Evolutionary conservation across 2,797 vertebrate species (phyloP).

Genomic region (Sebastes elongatus): DNA sequence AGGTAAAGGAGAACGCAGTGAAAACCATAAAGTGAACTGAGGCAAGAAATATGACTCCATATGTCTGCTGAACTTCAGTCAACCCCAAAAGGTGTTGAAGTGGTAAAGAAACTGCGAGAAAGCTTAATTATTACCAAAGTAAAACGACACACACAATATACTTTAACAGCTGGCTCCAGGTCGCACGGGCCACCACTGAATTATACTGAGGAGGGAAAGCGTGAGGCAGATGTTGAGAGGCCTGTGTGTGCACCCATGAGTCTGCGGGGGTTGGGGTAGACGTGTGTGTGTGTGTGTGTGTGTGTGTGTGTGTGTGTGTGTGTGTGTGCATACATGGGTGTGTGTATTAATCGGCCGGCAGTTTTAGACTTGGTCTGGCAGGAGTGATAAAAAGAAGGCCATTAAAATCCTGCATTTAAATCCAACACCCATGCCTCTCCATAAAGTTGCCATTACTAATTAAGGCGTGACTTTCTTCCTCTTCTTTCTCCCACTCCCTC

Average conservation of each 20-base stretch:
- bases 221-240: conserved; percentile 39
- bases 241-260: background rate
- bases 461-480: conserved; percentile 63
- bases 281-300: background rate
- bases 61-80: conserved; percentile 25
- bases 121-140: conserved; percentile 33
- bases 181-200: conserved; percentile 25
- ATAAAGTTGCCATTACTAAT: conserved; percentile 71
- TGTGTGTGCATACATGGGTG: background rate
- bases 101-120: conserved; percentile 6
- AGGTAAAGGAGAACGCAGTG: background rate
- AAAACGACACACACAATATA: conserved; percentile 37
- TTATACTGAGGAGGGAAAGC: conserved; percentile 20
- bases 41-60: conserved; percentile 1
- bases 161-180: conserved; percentile 43
- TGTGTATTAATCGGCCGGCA: conserved; percentile 47
- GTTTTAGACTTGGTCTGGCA: conserved; percentile 43
- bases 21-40: conserved; percentile 12
- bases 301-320: conserved; percentile 6
- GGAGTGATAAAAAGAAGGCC: conserved; percentile 57
- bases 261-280: background rate
- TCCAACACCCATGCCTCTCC: conserved; percentile 46
- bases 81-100: conserved; percentile 14
- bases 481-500: conserved; percentile 28
- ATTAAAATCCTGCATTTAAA: conserved; percentile 64